Conservation (phyloP, 2,797 vertebrate species). For the Cetoscarus ocellatus region DNA sequence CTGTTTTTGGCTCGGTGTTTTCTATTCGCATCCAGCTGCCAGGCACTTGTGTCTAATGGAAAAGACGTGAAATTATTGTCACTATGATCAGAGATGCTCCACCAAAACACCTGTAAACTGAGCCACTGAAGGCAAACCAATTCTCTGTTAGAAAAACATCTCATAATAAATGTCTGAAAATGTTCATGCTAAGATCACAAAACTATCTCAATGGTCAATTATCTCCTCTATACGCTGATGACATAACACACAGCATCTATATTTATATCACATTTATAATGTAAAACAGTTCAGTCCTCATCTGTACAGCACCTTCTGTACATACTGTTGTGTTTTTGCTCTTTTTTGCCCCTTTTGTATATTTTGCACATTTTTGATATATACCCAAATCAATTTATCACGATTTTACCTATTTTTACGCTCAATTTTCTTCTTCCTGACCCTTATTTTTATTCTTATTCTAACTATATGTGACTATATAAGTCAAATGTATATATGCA, state of each 20-base stretch:
- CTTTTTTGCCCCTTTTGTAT: too few species aligned
- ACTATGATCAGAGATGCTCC: not conserved
- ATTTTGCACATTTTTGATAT: too few species aligned
- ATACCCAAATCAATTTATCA: too few species aligned
- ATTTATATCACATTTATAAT: too few species aligned
- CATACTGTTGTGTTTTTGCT: too few species aligned
- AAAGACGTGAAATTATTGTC: conserved; percentile 2
- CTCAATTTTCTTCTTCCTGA: too few species aligned
- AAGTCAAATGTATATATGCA: too few species aligned
- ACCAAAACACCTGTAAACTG: not conserved
- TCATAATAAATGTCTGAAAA: not conserved
- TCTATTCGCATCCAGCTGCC: conserved; percentile 28
- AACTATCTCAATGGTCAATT: conserved; percentile 5
- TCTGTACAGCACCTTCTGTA: too few species aligned
- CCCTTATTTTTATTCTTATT: too few species aligned
- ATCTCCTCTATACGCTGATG: conserved; percentile 11
- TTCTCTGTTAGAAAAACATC: not conserved
- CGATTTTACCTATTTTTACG: too few species aligned
- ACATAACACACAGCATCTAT: not conserved
- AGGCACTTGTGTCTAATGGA: conserved; percentile 23
- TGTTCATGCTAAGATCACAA: not conserved
- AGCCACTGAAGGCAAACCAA: not conserved
- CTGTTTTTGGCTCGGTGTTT: conserved; percentile 36
- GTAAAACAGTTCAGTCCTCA: too few species aligned
- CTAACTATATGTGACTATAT: too few species aligned